Percentiles rank a stretch among this genome's conserved stretches.
phyloP scores from a whole-genome alignment of 2,888 invertebrate species.

The Pseudococcus viburni region DNA sequence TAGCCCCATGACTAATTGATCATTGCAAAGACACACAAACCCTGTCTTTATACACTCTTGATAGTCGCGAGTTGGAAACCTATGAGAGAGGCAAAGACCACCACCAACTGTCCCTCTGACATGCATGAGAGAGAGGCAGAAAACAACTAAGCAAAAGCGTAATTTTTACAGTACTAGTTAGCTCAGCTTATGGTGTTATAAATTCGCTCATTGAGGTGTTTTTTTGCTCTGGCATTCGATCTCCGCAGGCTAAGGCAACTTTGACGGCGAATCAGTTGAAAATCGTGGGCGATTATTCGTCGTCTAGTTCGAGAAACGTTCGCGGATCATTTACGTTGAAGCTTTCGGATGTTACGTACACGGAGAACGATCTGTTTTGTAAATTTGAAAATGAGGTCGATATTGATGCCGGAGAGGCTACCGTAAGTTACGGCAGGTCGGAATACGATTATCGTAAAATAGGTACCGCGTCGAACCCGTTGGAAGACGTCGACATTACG shows the following conservation, averaged over 20 bases:
- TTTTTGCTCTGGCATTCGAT: too few relatives aligned
- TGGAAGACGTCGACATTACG: neutral
- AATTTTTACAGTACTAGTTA: too few relatives aligned
- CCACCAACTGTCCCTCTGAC: too few relatives aligned
- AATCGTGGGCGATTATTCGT: neutral
- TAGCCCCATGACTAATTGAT: too few relatives aligned
- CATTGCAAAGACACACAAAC: too few relatives aligned
- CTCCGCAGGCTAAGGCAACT: neutral
- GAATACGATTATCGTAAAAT: neutral
- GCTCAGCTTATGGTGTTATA: too few relatives aligned
- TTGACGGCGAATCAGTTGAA: neutral
- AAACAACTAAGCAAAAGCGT: too few relatives aligned
- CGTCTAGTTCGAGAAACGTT: neutral
- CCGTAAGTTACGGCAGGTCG: neutral
- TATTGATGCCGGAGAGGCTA: neutral
- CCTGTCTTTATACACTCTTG: too few relatives aligned
- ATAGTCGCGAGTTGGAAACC: too few relatives aligned
- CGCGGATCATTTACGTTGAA: slow-evolving; percentile 21
- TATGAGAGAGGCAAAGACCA: too few relatives aligned
- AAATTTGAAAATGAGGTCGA: slow-evolving; percentile 25
- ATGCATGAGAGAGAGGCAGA: too few relatives aligned
- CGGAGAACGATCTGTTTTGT: neutral
- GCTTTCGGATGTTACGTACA: slow-evolving; percentile 29
- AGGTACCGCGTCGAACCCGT: neutral
- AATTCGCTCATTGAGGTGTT: too few relatives aligned